Evolutionary conservation across 1,140 invertebrate species (phyloP), one percentile per base, ranked within the genome.

Genomic region (Archivesica marissinica): DNA sequence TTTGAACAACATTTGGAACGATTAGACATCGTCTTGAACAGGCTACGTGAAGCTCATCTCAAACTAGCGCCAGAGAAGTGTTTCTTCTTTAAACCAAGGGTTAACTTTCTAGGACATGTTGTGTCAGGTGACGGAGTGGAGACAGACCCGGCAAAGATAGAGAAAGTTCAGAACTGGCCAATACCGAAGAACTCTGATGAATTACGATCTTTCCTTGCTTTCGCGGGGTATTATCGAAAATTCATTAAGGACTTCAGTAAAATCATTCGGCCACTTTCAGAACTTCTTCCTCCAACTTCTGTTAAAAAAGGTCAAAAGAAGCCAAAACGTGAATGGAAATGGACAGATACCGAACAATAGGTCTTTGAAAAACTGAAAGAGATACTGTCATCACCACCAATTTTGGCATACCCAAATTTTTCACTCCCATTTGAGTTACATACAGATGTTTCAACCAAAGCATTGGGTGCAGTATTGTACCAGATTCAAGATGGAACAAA

Each of bases 51-150:
- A n/a, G n/a, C n/a, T n/a, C n/a, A n/a, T n/a, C n/a, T n/a, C n/a
- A n/a, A n/a, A n/a, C n/a, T n/a, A n/a, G n/a, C n/a, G n/a, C n/a
- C n/a, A n/a, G n/a, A n/a, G n/a, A n/a, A n/a, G n/a, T n/a, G n/a
- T n/a, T n/a, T n/a, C n/a, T n/a, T n/a, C n/a, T n/a, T n/a, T n/a
- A n/a, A n/a, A n/a, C n/a, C n/a, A n/a, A n/a, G n/a, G n/a, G n/a
- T n/a, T n/a, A n/a, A n/a, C n/a, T n/a, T n/a, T n/a, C n/a, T n/a
- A n/a, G n/a, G n/a, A n/a, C n/a, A n/a, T n/a, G n/a, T n/a, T n/a
- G n/a, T n/a, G n/a, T n/a, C n/a, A n/a, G n/a, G n/a, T n/a, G 54
- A 81, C 33, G 77, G 52, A 17, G 39, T 86, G 50, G 52, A 80
- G 30, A 66, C 56, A 25, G 68, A 86, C 33, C 66, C 76, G 15